Evolutionary conservation across 1,140 invertebrate species (phyloP), one percentile per base, ranked within the genome.

Genomic region (Caerostris extrusa): DNA sequence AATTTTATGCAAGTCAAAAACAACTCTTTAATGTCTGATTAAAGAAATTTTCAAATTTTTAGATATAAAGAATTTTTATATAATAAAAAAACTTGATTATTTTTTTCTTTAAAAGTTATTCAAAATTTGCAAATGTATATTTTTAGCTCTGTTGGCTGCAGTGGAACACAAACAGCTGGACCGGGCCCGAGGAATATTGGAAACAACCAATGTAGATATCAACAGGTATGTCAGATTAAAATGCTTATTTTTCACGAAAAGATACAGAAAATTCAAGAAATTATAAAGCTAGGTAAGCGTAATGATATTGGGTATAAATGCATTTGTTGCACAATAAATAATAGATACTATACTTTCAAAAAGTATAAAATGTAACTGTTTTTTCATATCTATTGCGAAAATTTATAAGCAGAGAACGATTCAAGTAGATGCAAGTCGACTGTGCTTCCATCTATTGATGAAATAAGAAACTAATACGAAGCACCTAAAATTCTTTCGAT

Each of bases 161-260:
- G 98, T 99, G 4, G 98, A 99, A 96, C 98, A 99, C 96, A 98
- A 98, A 53, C 98, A 99, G 95, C 95, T 99, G 95, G 98, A 99
- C 95, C 98, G 98, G 95, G 98, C 98, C 1, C 97, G 97, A 95
- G 98, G 97, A 57, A 98, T 99, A 95, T 96, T 99, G 93, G 98
- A 99, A 95, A 98, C 98, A 14, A 98, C 98, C 0, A 98, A 98
- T 95, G 98, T 98, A 5, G 98, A 99, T 96, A 97, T 99, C 53
- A 99, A 99, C 96, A 98, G 98, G 98, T 99, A 96, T 77, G 14
- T 56, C n/a, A 67, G 7, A 88, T 67, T 81, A 81, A 7, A 34
- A 64, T 64, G 4, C 12, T 64, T 12, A 34, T 34, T 34, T 17
- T 67, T 67, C 3, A 4, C 4, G 10, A 64, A 64, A 64, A 17